Base-by-base conservation (phyloP, 2,888 invertebrate species). In the Neoscelio sp. region DNA sequence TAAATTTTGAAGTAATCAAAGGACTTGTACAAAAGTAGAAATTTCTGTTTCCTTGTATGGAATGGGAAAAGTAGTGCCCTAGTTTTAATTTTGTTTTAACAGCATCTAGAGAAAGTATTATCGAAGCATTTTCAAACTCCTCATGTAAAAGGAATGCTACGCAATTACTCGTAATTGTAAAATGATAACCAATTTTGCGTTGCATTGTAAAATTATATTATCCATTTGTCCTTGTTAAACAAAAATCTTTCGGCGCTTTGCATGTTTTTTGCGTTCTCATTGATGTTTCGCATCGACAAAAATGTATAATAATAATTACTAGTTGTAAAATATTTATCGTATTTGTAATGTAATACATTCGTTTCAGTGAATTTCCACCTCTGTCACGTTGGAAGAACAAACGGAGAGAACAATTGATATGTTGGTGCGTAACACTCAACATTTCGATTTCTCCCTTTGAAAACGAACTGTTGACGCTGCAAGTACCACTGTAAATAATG, bases 81-180 rank as follows among this genome's bases (percentile, higher is more conserved):
- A 54, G 62, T 71, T 71, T 71, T 71, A 44, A 70, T 71, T 71
- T 71, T 44, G 52, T 54, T 71, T 71, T 30, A 52, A 35, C 71
- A 38, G 26, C 7, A 2, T 15, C 26, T 23, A 44, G 71, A 52
- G 71, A 62, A 71, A 71, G 71, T 71, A 42, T 30, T 40, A 13
- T 7, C 17, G 17, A 26, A 64, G 38, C 35, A 35, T 35, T 35
- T 35, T 35, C 5, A 10, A 35, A n/a, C n/a, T n/a, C n/a, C n/a
- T n/a, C n/a, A n/a, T n/a, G n/a, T n/a, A n/a, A n/a, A n/a, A 6
- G 28, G 7, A 6, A 1, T 6, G 1, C 28, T 8, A 2, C 7
- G 28, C 28, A 6, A 6, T 6, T 28, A 28, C 28, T 28, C 28
- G 3, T 23, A 23, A 23, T 6, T 2, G 28, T 28, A 28, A 28